Percentiles rank a stretch among this genome's conserved stretches.
Conservation (phyloP, 2,797 vertebrate genomes). For the Crax fasciolata region DNA sequence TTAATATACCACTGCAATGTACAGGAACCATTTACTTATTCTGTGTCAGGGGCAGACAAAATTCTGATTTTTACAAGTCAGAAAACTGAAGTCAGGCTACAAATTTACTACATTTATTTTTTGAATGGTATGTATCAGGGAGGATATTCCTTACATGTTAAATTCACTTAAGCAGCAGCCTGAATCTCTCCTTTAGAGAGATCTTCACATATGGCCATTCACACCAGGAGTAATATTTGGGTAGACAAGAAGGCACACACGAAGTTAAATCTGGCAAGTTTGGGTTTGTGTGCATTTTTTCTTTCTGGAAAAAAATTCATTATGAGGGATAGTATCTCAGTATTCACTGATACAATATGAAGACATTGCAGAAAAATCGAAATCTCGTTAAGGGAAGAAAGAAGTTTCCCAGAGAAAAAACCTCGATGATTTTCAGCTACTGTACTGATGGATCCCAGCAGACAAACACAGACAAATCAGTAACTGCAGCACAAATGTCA, state of each 20-base stretch:
- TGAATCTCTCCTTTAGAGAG: background rate
- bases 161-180: background rate
- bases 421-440: background rate
- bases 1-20: slow-evolving; percentile 36
- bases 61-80: background rate
- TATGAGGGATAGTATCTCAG: background rate
- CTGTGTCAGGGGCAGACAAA: background rate
- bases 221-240: background rate
- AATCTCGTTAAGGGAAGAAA: background rate
- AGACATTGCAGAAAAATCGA: background rate
- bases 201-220: background rate
- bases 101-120: background rate
- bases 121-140: background rate
- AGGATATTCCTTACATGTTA: background rate
- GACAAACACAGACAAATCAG: background rate
- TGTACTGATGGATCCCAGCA: background rate
- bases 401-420: background rate
- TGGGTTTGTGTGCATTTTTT: background rate
- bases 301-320: background rate
- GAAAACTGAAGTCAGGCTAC: background rate
- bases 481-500: background rate
- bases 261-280: background rate
- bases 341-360: background rate
- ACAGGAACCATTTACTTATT: background rate
- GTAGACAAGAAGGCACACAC: background rate